Base-by-base conservation (phyloP, 2,113 vertebrate genomes). In the Galemys pyrenaicus region DNA sequence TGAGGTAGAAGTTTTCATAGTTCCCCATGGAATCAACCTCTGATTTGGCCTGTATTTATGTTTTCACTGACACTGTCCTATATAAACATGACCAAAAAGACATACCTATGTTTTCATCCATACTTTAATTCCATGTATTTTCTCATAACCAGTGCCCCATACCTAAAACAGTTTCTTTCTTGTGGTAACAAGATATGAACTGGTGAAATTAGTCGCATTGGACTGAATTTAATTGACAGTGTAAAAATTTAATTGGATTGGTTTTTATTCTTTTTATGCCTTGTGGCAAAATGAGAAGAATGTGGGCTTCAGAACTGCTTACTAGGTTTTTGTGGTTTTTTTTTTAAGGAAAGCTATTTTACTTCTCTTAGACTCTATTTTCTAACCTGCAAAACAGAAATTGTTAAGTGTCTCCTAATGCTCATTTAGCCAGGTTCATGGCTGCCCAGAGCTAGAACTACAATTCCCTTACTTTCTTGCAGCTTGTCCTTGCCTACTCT, bases 161-260 rank as follows among this genome's bases (percentile, higher is more conserved):
- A 46, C 20, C 58, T 78, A 77, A 89, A 95, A 95, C 91, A 88
- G 82, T 80, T 75, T 89, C 91, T 80, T 39, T 79, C 56, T 95
- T 83, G 30, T 41, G 65, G n/a, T 65, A 86, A 60, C 20, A 65
- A 56, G 49, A 93, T 89, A 89, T 10, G 44, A 94, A 79, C 44
- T 94, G 94, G 74, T 28, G n/a, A 87, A 96, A 81, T 89, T 86
- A 89, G 41, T 89, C 79, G n/a, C 46, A 28, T 89, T 86, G 41
- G 74, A 89, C 44, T 92, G 93, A 81, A 92, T 94, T 95, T 91
- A 97, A 96, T 67, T 82, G 95, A 88, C 58, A 95, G 71, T 74
- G 75, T 93, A 89, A 93, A 94, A 62, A 71, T 80, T 82, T 97
- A 93, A 94, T 87, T 87, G 46, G 80, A 8, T 88, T 92, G 10